phyloP scores from a whole-genome alignment of 2,113 vertebrate genomes.

The Henicopernis longicauda region DNA sequence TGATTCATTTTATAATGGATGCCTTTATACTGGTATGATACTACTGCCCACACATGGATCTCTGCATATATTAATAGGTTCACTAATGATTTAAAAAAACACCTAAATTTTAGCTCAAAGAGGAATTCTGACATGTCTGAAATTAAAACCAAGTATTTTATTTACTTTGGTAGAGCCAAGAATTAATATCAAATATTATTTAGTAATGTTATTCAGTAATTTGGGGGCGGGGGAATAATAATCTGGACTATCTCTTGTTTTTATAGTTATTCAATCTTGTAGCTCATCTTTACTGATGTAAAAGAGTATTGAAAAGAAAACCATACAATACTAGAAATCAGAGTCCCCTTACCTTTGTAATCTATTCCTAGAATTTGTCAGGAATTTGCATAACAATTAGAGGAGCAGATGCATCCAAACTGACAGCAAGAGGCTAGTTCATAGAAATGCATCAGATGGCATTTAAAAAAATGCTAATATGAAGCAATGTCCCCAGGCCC shows the following conservation, averaged over 20 bases:
- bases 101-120: background rate
- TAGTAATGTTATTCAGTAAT: background rate
- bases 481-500: background rate
- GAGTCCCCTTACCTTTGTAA: background rate
- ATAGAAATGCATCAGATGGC: background rate
- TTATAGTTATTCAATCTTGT: background rate
- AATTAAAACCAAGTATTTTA: background rate
- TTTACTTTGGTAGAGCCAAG: background rate
- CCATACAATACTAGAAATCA: background rate
- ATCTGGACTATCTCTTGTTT: background rate
- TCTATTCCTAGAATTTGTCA: background rate
- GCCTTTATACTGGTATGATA: background rate
- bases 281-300: background rate
- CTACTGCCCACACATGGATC: background rate
- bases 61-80: background rate
- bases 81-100: background rate
- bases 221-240: background rate
- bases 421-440: background rate
- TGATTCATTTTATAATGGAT: background rate
- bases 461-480: background rate
- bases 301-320: background rate
- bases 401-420: background rate
- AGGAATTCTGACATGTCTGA: background rate
- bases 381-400: background rate
- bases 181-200: background rate